Conservation (phyloP, 2,797 vertebrate genomes). For the Takifugu ocellatus region DNA sequence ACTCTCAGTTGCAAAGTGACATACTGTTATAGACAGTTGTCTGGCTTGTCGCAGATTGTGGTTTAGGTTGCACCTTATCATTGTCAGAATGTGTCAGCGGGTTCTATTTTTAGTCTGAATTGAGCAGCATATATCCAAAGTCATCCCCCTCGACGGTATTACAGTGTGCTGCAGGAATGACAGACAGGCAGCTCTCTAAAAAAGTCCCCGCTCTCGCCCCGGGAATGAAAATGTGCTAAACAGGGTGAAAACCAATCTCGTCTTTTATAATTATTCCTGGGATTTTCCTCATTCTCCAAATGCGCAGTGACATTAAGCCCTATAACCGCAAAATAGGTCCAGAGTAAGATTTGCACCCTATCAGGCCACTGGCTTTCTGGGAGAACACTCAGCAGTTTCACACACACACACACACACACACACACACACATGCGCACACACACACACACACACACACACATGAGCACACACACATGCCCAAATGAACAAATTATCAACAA, state of each 20-base stretch:
- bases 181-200: conserved; percentile 59
- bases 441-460: conserved; percentile 5
- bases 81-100: conserved; percentile 54
- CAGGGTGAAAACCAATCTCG: conserved; percentile 70
- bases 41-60: conserved; percentile 29
- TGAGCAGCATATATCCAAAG: conserved; percentile 58
- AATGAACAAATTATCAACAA: conserved; percentile 47
- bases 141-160: conserved; percentile 63
- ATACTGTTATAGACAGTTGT: conserved; percentile 9
- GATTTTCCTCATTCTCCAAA: conserved; percentile 64
- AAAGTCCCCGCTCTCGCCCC: conserved; percentile 46
- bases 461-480: conserved; percentile 27
- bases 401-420: conserved; percentile 11
- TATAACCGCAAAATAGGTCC: conserved; percentile 56
- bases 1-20: not conserved
- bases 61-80: conserved; percentile 41
- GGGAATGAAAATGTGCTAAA: conserved; percentile 71
- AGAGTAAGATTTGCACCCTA: conserved; percentile 62
- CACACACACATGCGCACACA: not conserved
- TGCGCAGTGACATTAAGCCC: conserved; percentile 72
- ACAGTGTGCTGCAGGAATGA: conserved; percentile 57
- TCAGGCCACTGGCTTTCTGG: conserved; percentile 54
- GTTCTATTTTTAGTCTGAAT: conserved; percentile 37
- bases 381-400: conserved; percentile 43
- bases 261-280: conserved; percentile 69